These are phyloP conservation scores for Octopus bimaculoides DNA, from an alignment of 1,140 invertebrate genomes.

Conservation along the genomic window DNA sequence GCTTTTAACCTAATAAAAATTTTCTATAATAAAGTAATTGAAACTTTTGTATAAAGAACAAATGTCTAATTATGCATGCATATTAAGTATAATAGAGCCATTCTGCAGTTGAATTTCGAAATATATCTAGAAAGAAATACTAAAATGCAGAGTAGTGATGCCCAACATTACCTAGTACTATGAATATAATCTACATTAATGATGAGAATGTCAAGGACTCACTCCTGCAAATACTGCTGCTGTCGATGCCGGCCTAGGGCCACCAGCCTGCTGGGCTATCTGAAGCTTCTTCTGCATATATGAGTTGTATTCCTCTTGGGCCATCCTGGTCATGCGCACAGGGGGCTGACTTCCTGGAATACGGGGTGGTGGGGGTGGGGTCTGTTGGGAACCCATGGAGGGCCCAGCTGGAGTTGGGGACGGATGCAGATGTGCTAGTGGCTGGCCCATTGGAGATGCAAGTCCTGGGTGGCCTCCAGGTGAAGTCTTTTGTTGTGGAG, in stretches of 20 bases:
- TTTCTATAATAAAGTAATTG: no score
- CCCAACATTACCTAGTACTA: constrained; percentile 3
- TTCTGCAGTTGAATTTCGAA: no score
- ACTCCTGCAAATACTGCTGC: constrained; percentile 29
- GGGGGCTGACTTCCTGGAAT: constrained; percentile 32
- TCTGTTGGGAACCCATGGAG: constrained; percentile 12
- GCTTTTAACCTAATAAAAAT: no score
- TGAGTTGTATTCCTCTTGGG: constrained; percentile 53
- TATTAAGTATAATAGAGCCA: no score
- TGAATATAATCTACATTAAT: constrained; percentile 5
- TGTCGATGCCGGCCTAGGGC: constrained; percentile 14
- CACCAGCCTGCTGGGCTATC: constrained; percentile 34
- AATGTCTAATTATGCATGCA: no score
- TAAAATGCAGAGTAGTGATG: neutral
- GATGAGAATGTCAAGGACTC: constrained; percentile 13
- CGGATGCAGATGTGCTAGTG: constrained; percentile 18
- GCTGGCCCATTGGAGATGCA: constrained; percentile 11
- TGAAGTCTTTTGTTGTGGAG: constrained; percentile 13
- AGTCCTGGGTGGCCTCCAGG: constrained; percentile 11
- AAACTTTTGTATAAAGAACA: no score
- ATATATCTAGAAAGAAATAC: no score
- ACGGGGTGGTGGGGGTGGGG: constrained; percentile 27
- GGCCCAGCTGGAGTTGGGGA: constrained; percentile 19
- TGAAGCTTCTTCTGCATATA: constrained; percentile 52
- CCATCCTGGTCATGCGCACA: constrained; percentile 34